phyloP scores from a whole-genome alignment of 2,113 vertebrate species.

The Odocoileus hemionus region DNA sequence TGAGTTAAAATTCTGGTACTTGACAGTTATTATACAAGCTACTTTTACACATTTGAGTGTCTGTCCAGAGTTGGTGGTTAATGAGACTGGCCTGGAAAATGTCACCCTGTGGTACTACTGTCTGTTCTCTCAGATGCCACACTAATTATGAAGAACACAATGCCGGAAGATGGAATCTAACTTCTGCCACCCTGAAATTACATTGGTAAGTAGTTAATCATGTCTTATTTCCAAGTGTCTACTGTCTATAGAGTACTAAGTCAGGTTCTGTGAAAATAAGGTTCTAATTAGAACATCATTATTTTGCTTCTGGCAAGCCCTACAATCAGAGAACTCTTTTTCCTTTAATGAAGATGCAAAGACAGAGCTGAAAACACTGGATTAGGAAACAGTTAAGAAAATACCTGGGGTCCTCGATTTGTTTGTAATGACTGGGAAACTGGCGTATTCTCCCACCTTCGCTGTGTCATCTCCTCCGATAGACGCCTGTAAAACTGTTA shows the following conservation, averaged over 20 bases:
- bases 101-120: neutral
- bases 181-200: neutral
- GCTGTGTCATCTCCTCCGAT: conserved; percentile 94
- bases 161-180: neutral
- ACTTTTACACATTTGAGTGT: neutral
- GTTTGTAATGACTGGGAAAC: conserved; percentile 86
- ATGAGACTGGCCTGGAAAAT: neutral
- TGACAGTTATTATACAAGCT: neutral
- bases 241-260: neutral
- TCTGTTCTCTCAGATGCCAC: neutral
- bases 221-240: neutral
- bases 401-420: conserved; percentile 84
- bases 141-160: neutral
- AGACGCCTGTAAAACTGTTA: conserved; percentile 93
- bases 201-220: neutral
- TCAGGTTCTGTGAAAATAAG: neutral
- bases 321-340: neutral
- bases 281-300: neutral
- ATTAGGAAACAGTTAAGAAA: neutral
- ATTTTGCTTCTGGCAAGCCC: conserved; percentile 17
- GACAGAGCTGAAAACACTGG: neutral
- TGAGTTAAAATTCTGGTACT: neutral
- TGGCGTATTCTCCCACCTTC: conserved; percentile 91
- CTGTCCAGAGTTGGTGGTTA: neutral
- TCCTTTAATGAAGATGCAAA: neutral